Conservation (phyloP, 2,888 invertebrate genomes). For the Lomographa bimaculata region DNA sequence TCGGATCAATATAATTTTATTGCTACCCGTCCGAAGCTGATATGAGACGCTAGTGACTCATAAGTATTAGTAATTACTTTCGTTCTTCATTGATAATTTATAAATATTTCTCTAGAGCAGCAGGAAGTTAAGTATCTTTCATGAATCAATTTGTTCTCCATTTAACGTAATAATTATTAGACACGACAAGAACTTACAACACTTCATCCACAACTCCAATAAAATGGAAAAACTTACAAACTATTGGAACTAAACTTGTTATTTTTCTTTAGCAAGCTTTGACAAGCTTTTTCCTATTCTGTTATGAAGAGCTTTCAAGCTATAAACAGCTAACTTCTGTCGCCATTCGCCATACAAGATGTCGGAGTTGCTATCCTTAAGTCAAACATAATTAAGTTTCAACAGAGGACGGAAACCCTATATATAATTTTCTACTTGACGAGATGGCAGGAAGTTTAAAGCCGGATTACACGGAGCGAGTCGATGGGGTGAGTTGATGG, state of each 20-base stretch:
- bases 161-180: no score
- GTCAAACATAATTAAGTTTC: conserved; percentile 48
- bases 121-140: no score
- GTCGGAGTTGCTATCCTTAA: conserved; percentile 20
- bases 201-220: no score
- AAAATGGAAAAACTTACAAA: not conserved
- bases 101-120: no score
- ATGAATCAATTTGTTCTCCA: no score
- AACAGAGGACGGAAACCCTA: conserved; percentile 38
- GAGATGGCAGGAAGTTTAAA: conserved; percentile 30
- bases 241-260: conserved; percentile 8
- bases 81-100: no score
- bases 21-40: no score
- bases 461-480: conserved; percentile 17
- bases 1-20: no score
- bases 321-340: conserved; percentile 10
- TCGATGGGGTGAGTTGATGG: conserved; percentile 12
- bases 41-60: no score
- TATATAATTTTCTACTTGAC: conserved; percentile 52
- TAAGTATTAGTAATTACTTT: no score
- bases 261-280: conserved; percentile 11
- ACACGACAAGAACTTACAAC: no score
- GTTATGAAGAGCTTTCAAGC: conserved; percentile 4
- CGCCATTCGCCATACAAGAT: conserved; percentile 12
- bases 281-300: conserved; percentile 4